phyloP scores from a whole-genome alignment of 2,888 invertebrate species.

The Dexiosoma caninum region DNA sequence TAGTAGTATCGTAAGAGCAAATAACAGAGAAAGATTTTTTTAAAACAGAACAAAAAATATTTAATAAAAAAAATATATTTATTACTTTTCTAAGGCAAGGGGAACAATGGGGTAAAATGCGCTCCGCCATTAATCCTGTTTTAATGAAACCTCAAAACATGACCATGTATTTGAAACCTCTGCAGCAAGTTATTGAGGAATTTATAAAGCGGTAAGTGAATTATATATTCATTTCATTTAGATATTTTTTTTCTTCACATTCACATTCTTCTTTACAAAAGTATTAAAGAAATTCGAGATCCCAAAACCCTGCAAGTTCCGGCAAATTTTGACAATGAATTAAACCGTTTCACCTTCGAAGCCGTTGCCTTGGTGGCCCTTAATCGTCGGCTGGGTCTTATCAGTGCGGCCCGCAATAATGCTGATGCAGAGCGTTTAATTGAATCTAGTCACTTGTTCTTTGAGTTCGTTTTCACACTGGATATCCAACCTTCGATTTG shows the following conservation, averaged over 20 bases:
- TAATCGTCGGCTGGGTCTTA: slow-evolving; percentile 72
- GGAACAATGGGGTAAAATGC: slow-evolving; percentile 82
- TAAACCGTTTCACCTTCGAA: slow-evolving; percentile 81
- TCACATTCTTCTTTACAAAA: slow-evolving; percentile 44
- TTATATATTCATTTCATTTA: not conserved
- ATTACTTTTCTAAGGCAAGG: slow-evolving; percentile 78
- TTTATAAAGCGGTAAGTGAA: slow-evolving; percentile 64
- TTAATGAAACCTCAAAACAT: slow-evolving; percentile 81
- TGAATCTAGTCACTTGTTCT: slow-evolving; percentile 52
- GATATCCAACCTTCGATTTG: slow-evolving; percentile 74
- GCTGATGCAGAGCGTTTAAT: slow-evolving; percentile 68
- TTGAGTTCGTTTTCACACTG: slow-evolving; percentile 65
- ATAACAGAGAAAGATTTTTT: not conserved
- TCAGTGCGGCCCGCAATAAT: slow-evolving; percentile 66
- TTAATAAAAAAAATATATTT: not conserved
- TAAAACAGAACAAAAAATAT: too few species aligned
- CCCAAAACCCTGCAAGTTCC: slow-evolving; percentile 74
- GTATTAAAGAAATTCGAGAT: slow-evolving; percentile 72
- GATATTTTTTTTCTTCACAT: too few species aligned
- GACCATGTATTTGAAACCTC: slow-evolving; percentile 76
- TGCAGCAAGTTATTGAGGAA: slow-evolving; percentile 78
- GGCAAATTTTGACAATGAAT: slow-evolving; percentile 78
- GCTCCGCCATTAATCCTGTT: slow-evolving; percentile 82
- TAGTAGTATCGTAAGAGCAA: slow-evolving; percentile 66
- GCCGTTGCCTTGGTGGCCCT: slow-evolving; percentile 77